Percentiles rank a stretch among this genome's conserved stretches.
These are phyloP conservation scores for Crotalus viridis DNA, from an alignment of 2,113 vertebrate genomes.

Conservation along the genomic window DNA sequence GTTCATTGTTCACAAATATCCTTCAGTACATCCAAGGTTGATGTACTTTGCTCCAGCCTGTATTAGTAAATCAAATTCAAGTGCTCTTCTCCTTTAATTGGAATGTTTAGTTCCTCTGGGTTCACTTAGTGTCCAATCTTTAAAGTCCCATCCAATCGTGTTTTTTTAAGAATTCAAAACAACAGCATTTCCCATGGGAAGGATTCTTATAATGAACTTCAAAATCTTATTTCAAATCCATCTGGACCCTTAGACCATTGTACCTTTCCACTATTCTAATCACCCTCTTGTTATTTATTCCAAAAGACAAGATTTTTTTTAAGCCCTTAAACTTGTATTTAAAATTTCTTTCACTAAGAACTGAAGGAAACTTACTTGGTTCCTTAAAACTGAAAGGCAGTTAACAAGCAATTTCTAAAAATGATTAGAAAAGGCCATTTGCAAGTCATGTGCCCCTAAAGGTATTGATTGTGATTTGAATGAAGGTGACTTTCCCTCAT, in stretches of 20 bases:
- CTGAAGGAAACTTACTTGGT: too few species aligned
- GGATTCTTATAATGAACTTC: neutral
- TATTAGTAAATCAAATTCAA: neutral
- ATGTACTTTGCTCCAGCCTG: neutral
- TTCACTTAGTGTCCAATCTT: neutral
- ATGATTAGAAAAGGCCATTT: neutral
- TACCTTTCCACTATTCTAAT: neutral
- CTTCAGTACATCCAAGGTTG: neutral
- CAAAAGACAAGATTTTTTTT: neutral
- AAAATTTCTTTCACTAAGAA: neutral
- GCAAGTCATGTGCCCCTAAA: too few species aligned
- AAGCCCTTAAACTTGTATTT: neutral
- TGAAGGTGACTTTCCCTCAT: neutral
- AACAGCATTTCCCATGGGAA: neutral
- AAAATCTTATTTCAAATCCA: neutral
- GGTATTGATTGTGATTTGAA: neutral
- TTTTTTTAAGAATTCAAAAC: neutral
- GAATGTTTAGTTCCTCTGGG: neutral
- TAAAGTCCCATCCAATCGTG: neutral
- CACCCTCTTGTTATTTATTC: neutral
- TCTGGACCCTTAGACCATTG: neutral
- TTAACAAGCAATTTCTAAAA: neutral
- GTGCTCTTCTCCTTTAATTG: neutral
- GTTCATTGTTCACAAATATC: neutral
- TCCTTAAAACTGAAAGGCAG: too few species aligned